Conservation (phyloP, 1,140 invertebrate species). For the Heliconius melpomene region DNA sequence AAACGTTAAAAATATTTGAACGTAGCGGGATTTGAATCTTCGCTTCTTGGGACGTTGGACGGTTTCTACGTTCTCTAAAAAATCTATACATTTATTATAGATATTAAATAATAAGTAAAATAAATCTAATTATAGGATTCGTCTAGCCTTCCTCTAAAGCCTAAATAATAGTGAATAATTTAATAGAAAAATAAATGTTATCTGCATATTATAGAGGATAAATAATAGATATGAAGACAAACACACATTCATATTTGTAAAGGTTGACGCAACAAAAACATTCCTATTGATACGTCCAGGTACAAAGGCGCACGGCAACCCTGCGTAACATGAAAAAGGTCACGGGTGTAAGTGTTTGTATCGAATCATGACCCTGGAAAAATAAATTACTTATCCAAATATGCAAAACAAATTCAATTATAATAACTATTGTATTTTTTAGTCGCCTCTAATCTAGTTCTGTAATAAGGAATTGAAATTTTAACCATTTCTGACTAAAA, state of each 20-base stretch:
- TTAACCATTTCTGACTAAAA: too few relatives aligned
- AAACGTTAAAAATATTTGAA: too few relatives aligned
- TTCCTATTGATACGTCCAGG: constrained; percentile 54
- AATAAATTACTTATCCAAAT: constrained; percentile 14
- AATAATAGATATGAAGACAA: constrained; percentile 43
- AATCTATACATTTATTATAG: too few relatives aligned
- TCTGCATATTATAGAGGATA: constrained; percentile 15
- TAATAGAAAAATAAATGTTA: constrained; percentile 2
- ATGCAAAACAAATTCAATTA: constrained; percentile 15
- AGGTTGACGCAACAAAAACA: constrained; percentile 43
- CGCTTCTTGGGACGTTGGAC: too few relatives aligned
- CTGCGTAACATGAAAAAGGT: constrained; percentile 47
- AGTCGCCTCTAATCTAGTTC: neutral
- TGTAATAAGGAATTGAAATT: neutral
- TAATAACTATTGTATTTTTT: neutral
- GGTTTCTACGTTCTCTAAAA: too few relatives aligned
- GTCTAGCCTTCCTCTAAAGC: neutral
- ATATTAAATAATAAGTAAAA: too few relatives aligned
- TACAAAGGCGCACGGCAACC: constrained; percentile 47
- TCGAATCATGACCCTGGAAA: constrained; percentile 26
- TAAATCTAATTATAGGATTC: too few relatives aligned
- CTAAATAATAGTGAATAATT: neutral
- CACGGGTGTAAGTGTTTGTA: constrained; percentile 45
- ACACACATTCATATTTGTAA: constrained; percentile 41
- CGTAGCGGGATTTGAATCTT: too few relatives aligned